Base-by-base conservation (phyloP, 2,888 invertebrate species). In the Frankliniella intonsa region DNA sequence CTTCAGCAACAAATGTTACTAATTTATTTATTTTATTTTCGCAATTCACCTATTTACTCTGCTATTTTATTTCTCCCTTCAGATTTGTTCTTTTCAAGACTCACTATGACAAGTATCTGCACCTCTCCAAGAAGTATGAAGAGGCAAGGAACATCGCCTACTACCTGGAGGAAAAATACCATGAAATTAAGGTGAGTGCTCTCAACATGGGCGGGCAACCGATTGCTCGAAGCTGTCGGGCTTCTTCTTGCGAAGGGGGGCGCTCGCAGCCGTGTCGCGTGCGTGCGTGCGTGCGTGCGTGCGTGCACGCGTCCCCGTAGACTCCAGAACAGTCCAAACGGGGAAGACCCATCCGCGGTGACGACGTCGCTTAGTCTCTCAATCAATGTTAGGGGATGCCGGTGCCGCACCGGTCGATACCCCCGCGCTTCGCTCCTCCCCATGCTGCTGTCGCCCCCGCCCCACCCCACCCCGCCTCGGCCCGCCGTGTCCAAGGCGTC, bases 31-130 rank as follows among this genome's bases (percentile, higher is more conserved):
- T 11, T 69, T n/a, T 76, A 82, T 55, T 82, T 2, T 38, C 2
- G 38, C 5, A 5, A 38, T 2, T 5, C 80, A 82, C 83, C 25
- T 83, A 83, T 83, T 81, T 84, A 22, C 82, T 82, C 82, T 82
- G 27, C 22, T 22, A 25, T 25, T 9, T 25, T 25, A 9, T 11
- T 25, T 76, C 9, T 81, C 81, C 83, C 89, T 89, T 38, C 88
- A 92, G 91, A 87, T 92, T 91, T 86, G 91, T 91, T 69, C 87
- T 92, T 83, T 92, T 92, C 86, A 92, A 92, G 86, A 89, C 90
- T 84, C 92, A 92, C 85, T 92, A 91, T 85, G 91, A 91, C 85
- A 91, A 91, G 85, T 92, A 91, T 86, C 87, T 91, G 84, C 90
- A 90, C 83, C 87, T 92, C 82, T 90, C 91, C n/a, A 90, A 90